Base-by-base conservation (phyloP, 2,113 vertebrate species). In the Colossoma macropomum region DNA sequence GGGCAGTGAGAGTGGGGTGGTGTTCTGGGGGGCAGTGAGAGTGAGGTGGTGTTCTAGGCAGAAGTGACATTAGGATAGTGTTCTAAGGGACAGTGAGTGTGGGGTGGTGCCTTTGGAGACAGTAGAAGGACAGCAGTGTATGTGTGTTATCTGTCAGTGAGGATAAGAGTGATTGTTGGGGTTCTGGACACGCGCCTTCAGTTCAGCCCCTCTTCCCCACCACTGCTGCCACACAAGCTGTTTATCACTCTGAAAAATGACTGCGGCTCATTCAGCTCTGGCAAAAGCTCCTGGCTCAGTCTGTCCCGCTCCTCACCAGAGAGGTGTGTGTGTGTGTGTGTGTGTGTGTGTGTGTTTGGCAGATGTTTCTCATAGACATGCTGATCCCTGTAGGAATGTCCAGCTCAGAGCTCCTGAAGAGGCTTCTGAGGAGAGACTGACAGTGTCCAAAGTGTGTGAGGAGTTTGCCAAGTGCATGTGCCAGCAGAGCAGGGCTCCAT, bases 221-320 rank as follows among this genome's bases (percentile, higher is more conserved):
- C 27, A 1, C 45, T 76, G 21, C 3, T 74, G 21, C 30, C 21
- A 48, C 17, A 12, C 74, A 7, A 60, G 27, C 32, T 77, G 72
- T 77, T 83, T 83, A 83, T 86, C 70, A 81, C 28, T 23, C 70
- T 75, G 68, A 82, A 69, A 85, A 85, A 79, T 62, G 12, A 63
- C 70, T 65, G 54, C 80, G 50, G 56, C 84, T 77, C 65, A 71
- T 74, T 60, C 66, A 79, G 21, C 79, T 52, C 25, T 23, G 28
- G 70, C 38, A 23, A 71, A 30, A 75, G 32, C 52, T 62, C 21
- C 75, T 25, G 1, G 30, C 52, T 69, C 11, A 52, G 41, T 27
- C 65, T 62, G 17, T 32, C 19, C n/a, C 68, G 41, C 41, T 32
- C n/a, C 65, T 60, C 41, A 45, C 41, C 5, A 45, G 13, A 34